Percentiles rank a stretch among this genome's conserved stretches.
phyloP scores from a whole-genome alignment of 2,797 vertebrate species.

The Semotilus atromaculatus region DNA sequence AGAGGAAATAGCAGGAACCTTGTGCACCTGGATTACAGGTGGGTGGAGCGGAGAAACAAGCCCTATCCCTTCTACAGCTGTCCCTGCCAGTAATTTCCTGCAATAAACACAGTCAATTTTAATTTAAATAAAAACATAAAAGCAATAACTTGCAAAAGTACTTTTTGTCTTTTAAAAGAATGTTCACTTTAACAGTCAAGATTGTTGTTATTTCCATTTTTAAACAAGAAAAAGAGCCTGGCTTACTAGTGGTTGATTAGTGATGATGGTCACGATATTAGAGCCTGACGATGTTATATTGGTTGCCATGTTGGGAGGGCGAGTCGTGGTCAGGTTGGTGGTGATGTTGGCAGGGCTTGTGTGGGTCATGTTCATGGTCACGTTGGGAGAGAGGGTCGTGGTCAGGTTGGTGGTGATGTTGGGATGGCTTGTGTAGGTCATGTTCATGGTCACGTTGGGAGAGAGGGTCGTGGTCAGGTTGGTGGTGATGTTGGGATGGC shows the following conservation, averaged over 20 bases:
- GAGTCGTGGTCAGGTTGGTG: fast-evolving
- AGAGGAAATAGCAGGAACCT: background rate
- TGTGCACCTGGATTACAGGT: background rate
- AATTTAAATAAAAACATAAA: background rate
- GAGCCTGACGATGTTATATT: background rate
- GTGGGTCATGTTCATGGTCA: too few species aligned
- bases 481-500: too few species aligned
- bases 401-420: too few species aligned
- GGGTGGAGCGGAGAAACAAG: background rate
- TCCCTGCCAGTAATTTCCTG: background rate
- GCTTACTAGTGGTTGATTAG: background rate
- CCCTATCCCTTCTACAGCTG: background rate
- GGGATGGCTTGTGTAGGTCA: fast-evolving
- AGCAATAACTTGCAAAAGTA: background rate
- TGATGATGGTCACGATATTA: background rate
- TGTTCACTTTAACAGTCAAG: background rate
- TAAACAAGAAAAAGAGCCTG: background rate
- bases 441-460: too few species aligned
- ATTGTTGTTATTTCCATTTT: background rate
- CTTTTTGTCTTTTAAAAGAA: background rate
- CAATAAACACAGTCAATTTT: background rate
- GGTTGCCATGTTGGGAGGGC: background rate
- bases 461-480: too few species aligned
- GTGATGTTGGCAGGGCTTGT: too few species aligned
- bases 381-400: too few species aligned